Evolutionary conservation across 2,888 invertebrate species (phyloP), one percentile per base, ranked within the genome.

Genomic region (Antitype chi): DNA sequence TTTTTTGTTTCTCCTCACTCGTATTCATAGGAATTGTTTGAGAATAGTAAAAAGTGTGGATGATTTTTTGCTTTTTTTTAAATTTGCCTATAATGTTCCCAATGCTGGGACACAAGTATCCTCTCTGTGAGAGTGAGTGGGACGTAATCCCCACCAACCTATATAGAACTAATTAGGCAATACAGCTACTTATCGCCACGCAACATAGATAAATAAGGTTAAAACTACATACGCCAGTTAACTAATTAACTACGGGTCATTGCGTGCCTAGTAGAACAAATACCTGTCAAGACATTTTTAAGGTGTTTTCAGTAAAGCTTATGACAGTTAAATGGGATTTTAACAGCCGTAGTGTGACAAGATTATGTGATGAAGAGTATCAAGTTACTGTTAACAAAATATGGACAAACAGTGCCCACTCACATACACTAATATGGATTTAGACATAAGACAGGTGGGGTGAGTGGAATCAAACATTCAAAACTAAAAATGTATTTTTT

Each of bases 241-340:
- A 62, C 59, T 66, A 23, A 77, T 68, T 67, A 76, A 11, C 15
- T 20, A 9, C 53, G n/a, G 8, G 20, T 43, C 64, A 69, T 32
- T 64, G 38, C 25, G 64, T 79, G 43, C 53, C 23, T 25, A 77
- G 15, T 23, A 43, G 17, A 47, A 57, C 47, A 69, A 57, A 66
- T 32, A 66, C 47, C 6, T 52, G 67, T 49, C 43, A 47, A 72
- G 20, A 15, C 20, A 57, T 69, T 60, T 84, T 69, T 71, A n/a
- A 71, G 67, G 86, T 49, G 71, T 71, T 86, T 43, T 59, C 0
- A 69, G 57, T 71, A 38, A 73, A 74, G 84, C 68, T 84, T 86
- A 86, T 72, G 47, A 86, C 69, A 72, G 71, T 83, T 75, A 83
- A 70, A 82, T 78, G 62, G 63, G 86, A 74, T 76, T 87, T 70